Evolutionary conservation across 2,888 invertebrate species (phyloP), one percentile per base, ranked within the genome.

Genomic region (Yponomeuta plumbellus): DNA sequence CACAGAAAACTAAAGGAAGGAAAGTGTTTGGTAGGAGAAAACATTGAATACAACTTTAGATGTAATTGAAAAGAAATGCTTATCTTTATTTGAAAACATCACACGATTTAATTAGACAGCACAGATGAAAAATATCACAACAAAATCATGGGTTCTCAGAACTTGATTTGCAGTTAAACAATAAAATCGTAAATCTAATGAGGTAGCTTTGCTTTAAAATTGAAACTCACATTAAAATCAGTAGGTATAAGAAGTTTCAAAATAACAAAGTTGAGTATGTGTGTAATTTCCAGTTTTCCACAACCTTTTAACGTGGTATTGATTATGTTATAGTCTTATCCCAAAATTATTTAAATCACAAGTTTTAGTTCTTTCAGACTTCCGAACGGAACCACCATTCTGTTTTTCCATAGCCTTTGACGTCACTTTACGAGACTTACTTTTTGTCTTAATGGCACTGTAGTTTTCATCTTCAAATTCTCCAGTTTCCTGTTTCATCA

Each of bases 1-100:
- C 69, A 83, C 78, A 74, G 76, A 85, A 76, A 79, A 76, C 61
- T 61, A 52, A 77, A 90, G 73, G 85, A 85, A 69, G 91, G 88
- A 77, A 87, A 83, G 71, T 84, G 74, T 72, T 73, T 73, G 83
- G 84, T 39, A 87, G 76, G 73, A 82, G 82, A 75, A 88, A 87
- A 80, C 83, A 87, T 74, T 84, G 79, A 79, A 61, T 64, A 40
- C n/a, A 44, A 63, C 59, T 8, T 67, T 59, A 59, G 17, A 56
- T 44, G 58, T 62, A 52, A 56, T 56, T 8, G 40, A 44, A 34
- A 34, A 34, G 40, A 11, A 56, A 20, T 34, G 11, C 40, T 57
- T 22, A 23, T 34, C 13, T 64, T 67, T 39, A 44, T 62, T 62
- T 17, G 2, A 44, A 44, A 23, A 40, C 4, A 57, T 56, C 2